Conservation (phyloP, 1,140 invertebrate genomes). For the Brachionus plicatilis region DNA sequence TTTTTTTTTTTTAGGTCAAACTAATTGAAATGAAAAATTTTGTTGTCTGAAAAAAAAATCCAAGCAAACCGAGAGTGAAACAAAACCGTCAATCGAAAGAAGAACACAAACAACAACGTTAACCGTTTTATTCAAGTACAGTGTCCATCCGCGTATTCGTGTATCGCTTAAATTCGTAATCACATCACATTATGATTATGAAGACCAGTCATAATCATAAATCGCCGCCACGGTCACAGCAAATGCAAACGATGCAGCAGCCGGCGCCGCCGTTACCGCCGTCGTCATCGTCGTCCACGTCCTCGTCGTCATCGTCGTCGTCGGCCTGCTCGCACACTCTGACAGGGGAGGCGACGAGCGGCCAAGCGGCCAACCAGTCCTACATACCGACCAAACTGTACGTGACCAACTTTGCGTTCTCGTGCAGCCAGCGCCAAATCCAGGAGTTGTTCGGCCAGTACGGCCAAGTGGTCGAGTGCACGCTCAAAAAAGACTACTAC, state of each 20-base stretch:
- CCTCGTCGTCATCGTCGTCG: background rate
- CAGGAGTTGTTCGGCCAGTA: constrained; percentile 29
- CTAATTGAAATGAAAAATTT: background rate
- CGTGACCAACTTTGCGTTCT: constrained; percentile 36
- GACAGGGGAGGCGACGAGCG: background rate
- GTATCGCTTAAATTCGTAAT: too few species aligned
- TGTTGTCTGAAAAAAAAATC: background rate
- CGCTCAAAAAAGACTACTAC: constrained; percentile 40
- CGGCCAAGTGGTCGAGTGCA: constrained; percentile 36
- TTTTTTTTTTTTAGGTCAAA: background rate
- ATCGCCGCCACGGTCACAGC: constrained; percentile 1
- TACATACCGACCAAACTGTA: constrained; percentile 39
- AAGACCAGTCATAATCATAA: constrained; percentile 33
- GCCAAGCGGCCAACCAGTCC: background rate
- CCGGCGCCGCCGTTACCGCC: background rate
- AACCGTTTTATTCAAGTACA: too few species aligned
- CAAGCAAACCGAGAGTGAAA: background rate
- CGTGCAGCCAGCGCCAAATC: constrained; percentile 27
- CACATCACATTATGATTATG: background rate
- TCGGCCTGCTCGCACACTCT: background rate
- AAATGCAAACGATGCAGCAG: background rate
- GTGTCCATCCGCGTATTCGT: too few species aligned
- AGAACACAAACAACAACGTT: background rate
- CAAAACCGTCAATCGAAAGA: background rate
- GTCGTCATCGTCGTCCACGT: background rate